These are phyloP conservation scores for Dromius quadrimaculatus DNA, from an alignment of 2,888 invertebrate species.

Conservation along the genomic window DNA sequence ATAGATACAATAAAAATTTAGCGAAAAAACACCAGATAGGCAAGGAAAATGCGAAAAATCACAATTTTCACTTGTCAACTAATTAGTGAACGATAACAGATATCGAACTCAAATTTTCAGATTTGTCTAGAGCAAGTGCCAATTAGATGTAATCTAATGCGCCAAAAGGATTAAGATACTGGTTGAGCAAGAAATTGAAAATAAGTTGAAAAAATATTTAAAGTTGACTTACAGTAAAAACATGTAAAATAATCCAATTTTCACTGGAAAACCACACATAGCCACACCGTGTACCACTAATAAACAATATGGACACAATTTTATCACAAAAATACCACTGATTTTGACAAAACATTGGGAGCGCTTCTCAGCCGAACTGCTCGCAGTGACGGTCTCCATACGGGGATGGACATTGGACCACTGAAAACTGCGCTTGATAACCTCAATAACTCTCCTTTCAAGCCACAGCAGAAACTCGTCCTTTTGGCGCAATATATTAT, in stretches of 20 bases:
- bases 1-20: too few species aligned
- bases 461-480: slow-evolving; percentile 4
- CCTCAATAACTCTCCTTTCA: background rate
- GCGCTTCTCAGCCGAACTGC: background rate
- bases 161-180: too few species aligned
- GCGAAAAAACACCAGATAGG: too few species aligned
- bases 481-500: background rate
- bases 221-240: background rate
- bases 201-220: too few species aligned
- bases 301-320: slow-evolving; percentile 52
- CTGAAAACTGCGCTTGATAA: background rate
- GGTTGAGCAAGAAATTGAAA: too few species aligned
- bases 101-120: too few species aligned
- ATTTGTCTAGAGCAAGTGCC: too few species aligned
- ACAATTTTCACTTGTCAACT: too few species aligned
- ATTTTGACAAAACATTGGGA: background rate
- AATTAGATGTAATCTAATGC: too few species aligned
- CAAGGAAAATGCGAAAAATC: too few species aligned
- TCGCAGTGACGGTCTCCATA: slow-evolving; percentile 43
- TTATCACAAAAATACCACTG: background rate
- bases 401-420: background rate
- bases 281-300: slow-evolving; percentile 3
- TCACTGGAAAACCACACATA: background rate
- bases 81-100: too few species aligned
- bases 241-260: background rate